phyloP scores from a whole-genome alignment of 1,140 invertebrate species.

The Bombyx mandarina region DNA sequence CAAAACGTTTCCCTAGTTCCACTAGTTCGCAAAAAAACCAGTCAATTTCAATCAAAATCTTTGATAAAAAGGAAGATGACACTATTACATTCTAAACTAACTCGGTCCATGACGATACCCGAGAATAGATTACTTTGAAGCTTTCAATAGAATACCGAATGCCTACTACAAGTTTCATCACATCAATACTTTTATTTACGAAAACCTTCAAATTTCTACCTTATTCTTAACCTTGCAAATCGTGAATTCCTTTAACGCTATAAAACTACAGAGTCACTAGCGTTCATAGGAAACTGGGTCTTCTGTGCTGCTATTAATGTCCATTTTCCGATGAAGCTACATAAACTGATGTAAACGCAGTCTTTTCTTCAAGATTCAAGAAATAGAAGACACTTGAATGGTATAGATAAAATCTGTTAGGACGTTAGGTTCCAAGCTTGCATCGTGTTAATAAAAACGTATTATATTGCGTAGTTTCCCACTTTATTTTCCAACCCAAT shows the following conservation, averaged over 20 bases:
- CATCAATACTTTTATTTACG: constrained; percentile 1
- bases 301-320: not conserved
- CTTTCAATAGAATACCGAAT: constrained; percentile 14
- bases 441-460: no score
- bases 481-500: no score
- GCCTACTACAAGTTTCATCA: constrained; percentile 10
- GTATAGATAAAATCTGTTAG: constrained; percentile 6
- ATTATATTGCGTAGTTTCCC: no score
- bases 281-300: not conserved
- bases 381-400: constrained; percentile 6
- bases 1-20: no score
- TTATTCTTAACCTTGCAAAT: not conserved
- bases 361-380: constrained; percentile 2
- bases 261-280: not conserved
- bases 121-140: constrained; percentile 18
- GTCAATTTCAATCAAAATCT: no score
- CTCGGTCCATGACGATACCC: constrained; percentile 3
- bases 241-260: not conserved
- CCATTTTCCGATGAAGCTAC: not conserved
- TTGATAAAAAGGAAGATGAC: no score
- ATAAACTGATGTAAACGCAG: constrained; percentile 1
- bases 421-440: no score
- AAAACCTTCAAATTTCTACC: constrained; percentile 3
- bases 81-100: no score
- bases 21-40: no score